Evolutionary conservation across 2,113 vertebrate genomes (phyloP), one percentile per base, ranked within the genome.

Genomic region (Xyrauchen texanus): DNA sequence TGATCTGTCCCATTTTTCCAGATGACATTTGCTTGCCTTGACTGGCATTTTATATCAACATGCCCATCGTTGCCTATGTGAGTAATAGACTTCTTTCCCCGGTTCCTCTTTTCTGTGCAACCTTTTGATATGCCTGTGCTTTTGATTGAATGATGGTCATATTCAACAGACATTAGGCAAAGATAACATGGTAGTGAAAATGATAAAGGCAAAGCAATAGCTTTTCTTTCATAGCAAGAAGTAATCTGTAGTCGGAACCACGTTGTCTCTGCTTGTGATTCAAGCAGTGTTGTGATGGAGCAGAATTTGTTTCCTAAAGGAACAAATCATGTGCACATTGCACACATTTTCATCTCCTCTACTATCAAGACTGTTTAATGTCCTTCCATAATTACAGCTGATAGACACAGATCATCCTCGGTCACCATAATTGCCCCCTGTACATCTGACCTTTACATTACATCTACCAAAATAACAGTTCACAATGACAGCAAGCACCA

Each of bases 1-100:
- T 64, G 80, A 79, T 88, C 77, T 16, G 4, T 77, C 65, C 82
- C 77, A 81, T 53, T 51, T 79, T 83, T 82, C 84, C 84, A 67
- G 71, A 83, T 87, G 87, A 86, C 90, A 88, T 92, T 88, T 86
- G 81, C 85, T 34, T 84, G 83, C 87, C 82, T 87, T 91, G 78
- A 89, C 87, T 87, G 94, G 89, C 85, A 85, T 87, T 87, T 87
- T 68, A 77, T 85, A 84, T 88, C 76, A 65, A 74, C 68, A 42
- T 80, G 83, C 71, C 80, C 77, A 87, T 88, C 83, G 34, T 78
- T 77, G 79, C 68, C 79, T 86, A 8, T 75, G 74, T 16, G 52
- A 69, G 73, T 85, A 88, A 90, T 85, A 83, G 83, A 66, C 42
- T 63, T 58, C 77, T 75, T 73, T 61, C 51, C n/a, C 51, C 78